Conservation (phyloP, 2,113 vertebrate genomes). For the Neoarius graeffei region DNA sequence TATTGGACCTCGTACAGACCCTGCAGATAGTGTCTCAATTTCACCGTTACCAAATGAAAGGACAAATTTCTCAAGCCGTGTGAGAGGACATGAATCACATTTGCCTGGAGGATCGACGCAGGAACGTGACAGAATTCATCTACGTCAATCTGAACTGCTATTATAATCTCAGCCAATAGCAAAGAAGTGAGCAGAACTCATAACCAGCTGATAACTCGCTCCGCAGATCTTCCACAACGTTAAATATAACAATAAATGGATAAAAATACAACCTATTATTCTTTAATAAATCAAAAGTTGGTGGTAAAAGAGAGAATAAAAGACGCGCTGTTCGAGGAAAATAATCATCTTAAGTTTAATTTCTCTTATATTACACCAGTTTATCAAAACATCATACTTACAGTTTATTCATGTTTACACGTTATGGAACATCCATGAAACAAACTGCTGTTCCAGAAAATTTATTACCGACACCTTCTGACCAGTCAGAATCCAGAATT, state of each 20-base stretch:
- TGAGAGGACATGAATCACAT: neutral
- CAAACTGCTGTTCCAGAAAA: neutral
- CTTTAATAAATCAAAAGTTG: neutral
- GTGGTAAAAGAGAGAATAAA: neutral
- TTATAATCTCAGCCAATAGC: neutral
- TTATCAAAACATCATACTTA: neutral
- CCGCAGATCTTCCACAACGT: neutral
- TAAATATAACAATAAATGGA: neutral
- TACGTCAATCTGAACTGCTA: neutral
- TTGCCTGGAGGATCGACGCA: neutral
- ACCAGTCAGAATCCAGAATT: neutral
- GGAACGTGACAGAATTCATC: neutral
- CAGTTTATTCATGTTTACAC: neutral
- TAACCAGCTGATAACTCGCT: neutral
- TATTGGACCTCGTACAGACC: neutral
- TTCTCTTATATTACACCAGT: neutral
- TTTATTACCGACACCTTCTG: neutral
- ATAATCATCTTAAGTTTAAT: neutral
- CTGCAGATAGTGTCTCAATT: neutral
- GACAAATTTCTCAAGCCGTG: neutral
- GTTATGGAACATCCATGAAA: neutral
- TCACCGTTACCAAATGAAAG: neutral
- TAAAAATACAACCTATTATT: neutral
- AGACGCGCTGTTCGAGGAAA: neutral
- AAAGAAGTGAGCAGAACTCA: neutral